Evolutionary conservation across 53 echinoderm and acorn worm genomes (phyloP).

Genomic region (Stichopus horrens): DNA sequence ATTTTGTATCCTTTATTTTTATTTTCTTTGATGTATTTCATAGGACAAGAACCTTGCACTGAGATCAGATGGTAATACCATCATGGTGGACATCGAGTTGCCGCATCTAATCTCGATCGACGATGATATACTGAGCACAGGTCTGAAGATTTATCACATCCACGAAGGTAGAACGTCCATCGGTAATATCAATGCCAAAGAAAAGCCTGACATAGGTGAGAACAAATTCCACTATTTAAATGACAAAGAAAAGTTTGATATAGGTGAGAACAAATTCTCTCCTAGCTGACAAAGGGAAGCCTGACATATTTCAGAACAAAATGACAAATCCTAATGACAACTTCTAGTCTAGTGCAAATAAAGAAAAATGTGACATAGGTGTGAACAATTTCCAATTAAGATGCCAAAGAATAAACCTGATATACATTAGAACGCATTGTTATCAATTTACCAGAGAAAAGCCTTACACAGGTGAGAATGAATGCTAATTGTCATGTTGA

Average conservation of each 20-base stretch:
- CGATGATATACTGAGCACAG: slow-evolving; percentile 69
- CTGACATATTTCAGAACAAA: no score
- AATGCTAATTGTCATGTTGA: no score
- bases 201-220: slow-evolving; percentile 89
- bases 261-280: neutral
- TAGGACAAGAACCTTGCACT: slow-evolving; percentile 80
- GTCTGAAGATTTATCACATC: slow-evolving; percentile 70
- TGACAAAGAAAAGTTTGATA: neutral
- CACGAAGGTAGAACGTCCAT: slow-evolving; percentile 86
- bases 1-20: no score
- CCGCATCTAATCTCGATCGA: slow-evolving; percentile 74
- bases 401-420: no score
- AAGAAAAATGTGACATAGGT: no score
- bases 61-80: slow-evolving; percentile 70
- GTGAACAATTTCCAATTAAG: no score
- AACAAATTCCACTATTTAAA: neutral
- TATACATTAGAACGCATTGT: no score
- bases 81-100: slow-evolving; percentile 66
- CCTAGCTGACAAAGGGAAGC: no score
- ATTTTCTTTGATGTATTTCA: neutral
- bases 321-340: no score
- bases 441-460: no score
- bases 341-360: no score
- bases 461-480: no score
- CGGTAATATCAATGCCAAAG: slow-evolving; percentile 77